Evolutionary conservation across 2,113 vertebrate genomes (phyloP).

Genomic region (Microcebus lehilahytsara): DNA sequence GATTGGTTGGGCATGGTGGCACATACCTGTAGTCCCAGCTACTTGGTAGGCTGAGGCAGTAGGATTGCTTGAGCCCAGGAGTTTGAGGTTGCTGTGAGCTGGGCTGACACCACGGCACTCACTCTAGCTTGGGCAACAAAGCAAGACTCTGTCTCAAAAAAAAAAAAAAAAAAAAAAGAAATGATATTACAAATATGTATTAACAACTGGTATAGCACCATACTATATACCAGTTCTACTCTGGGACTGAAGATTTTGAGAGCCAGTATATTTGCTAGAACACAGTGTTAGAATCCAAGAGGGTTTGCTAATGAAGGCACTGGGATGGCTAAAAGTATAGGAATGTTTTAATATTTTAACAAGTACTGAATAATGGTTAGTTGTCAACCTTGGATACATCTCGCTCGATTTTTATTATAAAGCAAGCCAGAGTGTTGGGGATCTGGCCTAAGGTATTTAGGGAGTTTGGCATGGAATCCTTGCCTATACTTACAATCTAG

Average conservation of each 20-base stretch:
- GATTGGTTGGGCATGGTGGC: too few species aligned
- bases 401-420: background rate
- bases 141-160: too few species aligned
- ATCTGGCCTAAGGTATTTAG: background rate
- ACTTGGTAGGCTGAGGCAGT: too few species aligned
- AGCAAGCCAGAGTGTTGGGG: background rate
- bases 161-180: background rate
- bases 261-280: background rate
- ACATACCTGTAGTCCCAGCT: too few species aligned
- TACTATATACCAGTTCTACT: too few species aligned
- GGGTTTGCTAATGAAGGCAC: background rate
- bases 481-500: background rate
- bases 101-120: too few species aligned
- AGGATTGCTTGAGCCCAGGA: too few species aligned
- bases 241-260: background rate
- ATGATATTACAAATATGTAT: background rate
- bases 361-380: background rate
- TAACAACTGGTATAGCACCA: background rate
- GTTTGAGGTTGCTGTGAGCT: too few species aligned
- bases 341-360: background rate
- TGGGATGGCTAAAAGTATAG: background rate
- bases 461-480: background rate
- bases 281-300: background rate
- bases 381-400: background rate
- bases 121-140: too few species aligned